Conservation (phyloP, 2,888 invertebrate species). For the Dusona sp. region DNA sequence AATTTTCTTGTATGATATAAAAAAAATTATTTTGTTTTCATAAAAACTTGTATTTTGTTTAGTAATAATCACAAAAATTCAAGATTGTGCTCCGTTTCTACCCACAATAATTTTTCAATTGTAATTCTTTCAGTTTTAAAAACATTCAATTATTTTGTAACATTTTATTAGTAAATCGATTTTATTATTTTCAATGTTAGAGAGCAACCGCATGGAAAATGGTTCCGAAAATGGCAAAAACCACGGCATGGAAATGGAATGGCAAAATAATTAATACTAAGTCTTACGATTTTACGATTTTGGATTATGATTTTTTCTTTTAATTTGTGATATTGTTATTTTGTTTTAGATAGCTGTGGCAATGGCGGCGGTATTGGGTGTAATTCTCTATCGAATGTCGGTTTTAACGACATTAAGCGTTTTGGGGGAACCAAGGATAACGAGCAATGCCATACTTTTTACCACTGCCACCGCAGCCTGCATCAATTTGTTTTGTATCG, state of each 20-base stretch:
- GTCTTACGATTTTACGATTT: not conserved
- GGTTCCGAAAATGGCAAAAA: not conserved
- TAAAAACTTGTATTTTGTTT: too few relatives aligned
- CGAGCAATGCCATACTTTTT: constrained; percentile 92
- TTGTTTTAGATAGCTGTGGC: constrained; percentile 89
- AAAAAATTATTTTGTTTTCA: too few relatives aligned
- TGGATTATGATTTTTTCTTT: not conserved
- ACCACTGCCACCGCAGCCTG: constrained; percentile 96
- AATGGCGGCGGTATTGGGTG: constrained; percentile 95
- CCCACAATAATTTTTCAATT: too few relatives aligned
- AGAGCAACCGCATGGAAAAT: not conserved
- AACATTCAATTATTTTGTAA: not conserved
- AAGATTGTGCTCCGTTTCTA: too few relatives aligned
- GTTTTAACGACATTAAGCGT: constrained; percentile 88
- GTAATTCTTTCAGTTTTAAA: too few relatives aligned
- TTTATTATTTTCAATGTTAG: not conserved
- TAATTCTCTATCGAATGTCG: constrained; percentile 96
- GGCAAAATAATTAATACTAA: not conserved
- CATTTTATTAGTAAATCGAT: not conserved
- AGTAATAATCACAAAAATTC: too few relatives aligned
- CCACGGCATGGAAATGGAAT: too few relatives aligned
- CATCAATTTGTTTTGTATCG: constrained; percentile 96
- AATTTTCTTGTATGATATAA: too few relatives aligned
- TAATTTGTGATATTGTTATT: not conserved
- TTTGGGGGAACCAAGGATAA: constrained; percentile 86